Evolutionary conservation across 2,888 invertebrate genomes (phyloP), one percentile per base, ranked within the genome.

Genomic region (Patella ulyssiponensis): DNA sequence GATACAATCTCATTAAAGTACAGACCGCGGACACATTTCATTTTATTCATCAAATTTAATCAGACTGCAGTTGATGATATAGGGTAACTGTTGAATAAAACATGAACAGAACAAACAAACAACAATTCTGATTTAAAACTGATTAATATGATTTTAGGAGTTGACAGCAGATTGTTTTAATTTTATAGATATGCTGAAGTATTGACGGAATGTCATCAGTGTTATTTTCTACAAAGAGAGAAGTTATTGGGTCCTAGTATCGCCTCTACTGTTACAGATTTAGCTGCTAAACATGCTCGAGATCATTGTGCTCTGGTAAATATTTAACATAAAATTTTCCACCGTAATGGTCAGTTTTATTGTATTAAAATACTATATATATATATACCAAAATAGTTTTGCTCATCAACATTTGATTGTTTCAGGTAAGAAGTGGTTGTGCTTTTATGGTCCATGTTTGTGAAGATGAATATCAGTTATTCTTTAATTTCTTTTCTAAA

Each of bases 391-490:
- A n/a, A n/a, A 58, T 2, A 64, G 20, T 20, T n/a, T 64, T 17
- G 64, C 52, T 27, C 33, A 58, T 33, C 56, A 14, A 44, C 7
- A 0, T 27, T 70, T 69, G 33, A 79, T 17, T 75, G 64, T 79
- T 83, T 69, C 85, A 92, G 88, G 92, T 93, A 82, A 94, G 98
- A 69, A 95, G 96, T 84, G 96, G 97, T 0, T 97, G 97, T 92
- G 95, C 97, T 14, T 95, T 98, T 89, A 93, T 98, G 56, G 94
- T 98, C 56, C 97, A 98, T 91, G 95, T 98, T 0, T 98, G 97
- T 84, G 95, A 97, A 85, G 99, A 99, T 92, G 99, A 99, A 91
- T 95, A 96, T 87, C 95, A 96, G 82, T 93, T 99, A 3, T 99
- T 96, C 91, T 94, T 94, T 82, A 97, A 98, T 90, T 98, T 98